These are phyloP conservation scores for Cheirogaleus medius DNA, from an alignment of 2,113 vertebrate species.

Conservation along the genomic window DNA sequence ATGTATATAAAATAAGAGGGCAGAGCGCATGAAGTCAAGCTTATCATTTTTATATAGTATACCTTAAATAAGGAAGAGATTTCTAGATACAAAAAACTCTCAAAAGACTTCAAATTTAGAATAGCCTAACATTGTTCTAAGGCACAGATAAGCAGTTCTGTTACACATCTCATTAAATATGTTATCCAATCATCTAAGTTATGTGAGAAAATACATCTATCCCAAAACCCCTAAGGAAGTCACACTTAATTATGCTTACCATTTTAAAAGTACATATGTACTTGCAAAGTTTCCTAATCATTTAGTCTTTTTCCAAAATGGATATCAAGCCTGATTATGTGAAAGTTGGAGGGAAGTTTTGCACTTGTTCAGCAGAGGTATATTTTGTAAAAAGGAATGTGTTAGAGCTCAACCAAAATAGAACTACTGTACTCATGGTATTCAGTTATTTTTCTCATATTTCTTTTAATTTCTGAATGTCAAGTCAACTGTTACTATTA, in stretches of 20 bases:
- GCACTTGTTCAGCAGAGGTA: conserved; percentile 19
- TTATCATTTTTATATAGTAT: background rate
- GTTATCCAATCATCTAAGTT: conserved; percentile 66
- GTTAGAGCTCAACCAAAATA: conserved; percentile 29
- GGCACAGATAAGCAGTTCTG: conserved; percentile 61
- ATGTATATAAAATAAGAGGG: background rate
- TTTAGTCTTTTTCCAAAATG: conserved; percentile 56
- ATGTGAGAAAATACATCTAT: conserved; percentile 58
- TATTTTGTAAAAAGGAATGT: conserved; percentile 50
- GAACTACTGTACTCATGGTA: conserved; percentile 37
- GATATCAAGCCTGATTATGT: conserved; percentile 40
- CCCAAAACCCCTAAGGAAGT: conserved; percentile 60
- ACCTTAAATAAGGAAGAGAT: background rate
- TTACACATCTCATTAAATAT: conserved; percentile 72
- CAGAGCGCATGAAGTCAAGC: background rate
- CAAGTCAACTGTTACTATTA: conserved; percentile 51
- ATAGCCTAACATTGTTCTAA: conserved; percentile 60
- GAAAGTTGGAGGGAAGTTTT: conserved; percentile 61
- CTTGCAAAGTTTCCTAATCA: conserved; percentile 40
- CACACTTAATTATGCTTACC: conserved; percentile 68
- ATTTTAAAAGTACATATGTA: conserved; percentile 46
- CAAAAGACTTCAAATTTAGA: background rate
- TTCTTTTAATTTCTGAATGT: conserved; percentile 65
- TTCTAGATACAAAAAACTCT: background rate
- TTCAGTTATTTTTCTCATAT: conserved; percentile 54